Base-by-base conservation (phyloP, 2,888 invertebrate species). In the Pachliopta kotzebuea region DNA sequence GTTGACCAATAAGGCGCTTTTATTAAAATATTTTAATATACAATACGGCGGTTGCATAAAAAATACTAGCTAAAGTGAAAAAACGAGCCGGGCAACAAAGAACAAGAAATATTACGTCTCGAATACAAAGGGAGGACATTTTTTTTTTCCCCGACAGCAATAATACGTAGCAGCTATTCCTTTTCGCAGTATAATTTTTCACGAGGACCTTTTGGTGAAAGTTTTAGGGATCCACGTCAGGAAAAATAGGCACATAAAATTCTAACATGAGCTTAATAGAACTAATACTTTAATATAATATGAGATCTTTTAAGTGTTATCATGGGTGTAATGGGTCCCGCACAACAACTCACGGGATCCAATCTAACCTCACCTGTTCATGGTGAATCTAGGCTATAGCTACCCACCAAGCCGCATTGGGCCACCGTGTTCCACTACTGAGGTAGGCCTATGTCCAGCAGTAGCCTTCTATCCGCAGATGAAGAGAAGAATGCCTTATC, bases 101-200 rank as follows among this genome's bases (percentile, higher is more conserved):
- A 63, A 62, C 56, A 63, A 69, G 71, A 71, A 70, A 72, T 69
- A 70, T 72, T 67, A 67, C 68, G 62, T 56, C 67, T 57, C 62
- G 55, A 64, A 66, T 65, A 71, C 66, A 70, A 70, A 71, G 68
- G 67, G 58, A 65, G 63, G 68, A 68, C 63, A 68, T 69, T 62
- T 70, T 68, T 66, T 65, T 65, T 81, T 31, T 31, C 14, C 3
- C 78, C 80, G 78, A 70, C 78, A 70, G 73, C 76, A 76, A 76
- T 77, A 81, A 82, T 73, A 83, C 77, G 67, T 63, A 66, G 56
- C 65, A 54, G 57, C 54, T 29, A 60, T 66, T 60, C 26, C 31
- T 42, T 42, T 72, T 72, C 74, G 74, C 72, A 75, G 76, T 77
- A 77, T 80, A 82, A 83, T 83, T 82, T 83, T 83, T 82, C 82